phyloP scores from a whole-genome alignment of 2,797 vertebrate species.

The Gymnopithys bicolor region DNA sequence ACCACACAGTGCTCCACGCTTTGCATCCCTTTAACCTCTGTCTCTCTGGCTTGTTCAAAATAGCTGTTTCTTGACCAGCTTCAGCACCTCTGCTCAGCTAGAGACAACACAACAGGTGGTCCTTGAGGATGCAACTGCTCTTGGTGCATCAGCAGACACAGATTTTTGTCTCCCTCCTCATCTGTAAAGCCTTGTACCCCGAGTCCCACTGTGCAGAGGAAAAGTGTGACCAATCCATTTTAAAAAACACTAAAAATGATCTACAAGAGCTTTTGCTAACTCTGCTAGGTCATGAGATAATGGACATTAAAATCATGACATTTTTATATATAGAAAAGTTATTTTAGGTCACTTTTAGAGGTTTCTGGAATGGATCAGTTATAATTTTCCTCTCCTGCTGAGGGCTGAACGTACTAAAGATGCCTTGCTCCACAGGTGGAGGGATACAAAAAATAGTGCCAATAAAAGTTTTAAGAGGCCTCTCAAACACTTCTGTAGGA shows the following conservation, averaged over 20 bases:
- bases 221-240: constrained; percentile 45
- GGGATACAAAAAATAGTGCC: constrained; percentile 51
- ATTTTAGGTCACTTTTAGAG: constrained; percentile 66
- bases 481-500: constrained; percentile 35
- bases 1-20: background rate
- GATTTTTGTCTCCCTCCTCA: background rate
- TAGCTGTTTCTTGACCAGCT: background rate
- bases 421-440: constrained; percentile 60
- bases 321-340: constrained; percentile 64
- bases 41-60: background rate
- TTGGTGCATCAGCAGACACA: background rate
- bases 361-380: constrained; percentile 59
- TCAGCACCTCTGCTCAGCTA: background rate
- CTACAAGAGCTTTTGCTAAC: constrained; percentile 57
- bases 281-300: constrained; percentile 61
- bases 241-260: constrained; percentile 61
- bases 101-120: background rate
- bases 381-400: constrained; percentile 54
- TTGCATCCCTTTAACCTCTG: background rate
- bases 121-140: background rate
- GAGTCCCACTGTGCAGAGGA: background rate
- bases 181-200: constrained; percentile 15
- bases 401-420: constrained; percentile 38
- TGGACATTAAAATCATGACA: constrained; percentile 59
- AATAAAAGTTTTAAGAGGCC: constrained; percentile 53